Conservation (phyloP, 2,113 vertebrate genomes). For the Vanacampus margaritifer region DNA sequence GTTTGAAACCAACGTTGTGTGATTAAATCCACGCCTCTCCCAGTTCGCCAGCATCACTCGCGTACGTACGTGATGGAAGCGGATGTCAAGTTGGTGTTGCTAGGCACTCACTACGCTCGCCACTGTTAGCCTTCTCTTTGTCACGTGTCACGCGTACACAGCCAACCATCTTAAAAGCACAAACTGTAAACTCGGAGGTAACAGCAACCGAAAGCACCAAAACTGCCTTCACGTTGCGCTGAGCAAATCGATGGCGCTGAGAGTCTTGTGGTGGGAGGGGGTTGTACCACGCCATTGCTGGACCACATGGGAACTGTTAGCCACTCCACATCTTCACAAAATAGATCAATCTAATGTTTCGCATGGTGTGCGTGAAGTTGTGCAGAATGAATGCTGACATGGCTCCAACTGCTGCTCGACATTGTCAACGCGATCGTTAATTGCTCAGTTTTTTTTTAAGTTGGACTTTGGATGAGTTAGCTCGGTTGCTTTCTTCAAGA, state of each 20-base stretch:
- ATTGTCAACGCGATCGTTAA: slow-evolving; percentile 3
- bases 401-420: neutral
- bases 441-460: neutral
- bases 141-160: slow-evolving; percentile 1
- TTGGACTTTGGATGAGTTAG: slow-evolving; percentile 9
- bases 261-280: slow-evolving; percentile 50
- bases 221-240: neutral
- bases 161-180: slow-evolving; percentile 1
- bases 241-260: neutral
- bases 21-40: slow-evolving; percentile 46
- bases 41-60: slow-evolving; percentile 48
- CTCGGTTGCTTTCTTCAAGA: slow-evolving; percentile 35
- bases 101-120: slow-evolving; percentile 27
- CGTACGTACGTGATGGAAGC: slow-evolving; percentile 29
- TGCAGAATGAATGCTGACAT: slow-evolving; percentile 4
- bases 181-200: neutral
- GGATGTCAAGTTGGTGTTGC: slow-evolving; percentile 53
- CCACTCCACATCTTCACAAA: slow-evolving; percentile 16
- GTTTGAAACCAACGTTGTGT: slow-evolving; percentile 15
- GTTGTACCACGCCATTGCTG: slow-evolving; percentile 25
- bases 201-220: neutral
- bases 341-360: slow-evolving; percentile 11
- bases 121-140: neutral
- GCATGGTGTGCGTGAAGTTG: slow-evolving; percentile 3
- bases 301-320: slow-evolving; percentile 48